A percentile compares a stretch with the other conserved stretches of the same genome.
Evolutionary conservation across 64 coral and sea anemone species (phyloP).

Genomic region (Exaiptasia diaphana): DNA sequence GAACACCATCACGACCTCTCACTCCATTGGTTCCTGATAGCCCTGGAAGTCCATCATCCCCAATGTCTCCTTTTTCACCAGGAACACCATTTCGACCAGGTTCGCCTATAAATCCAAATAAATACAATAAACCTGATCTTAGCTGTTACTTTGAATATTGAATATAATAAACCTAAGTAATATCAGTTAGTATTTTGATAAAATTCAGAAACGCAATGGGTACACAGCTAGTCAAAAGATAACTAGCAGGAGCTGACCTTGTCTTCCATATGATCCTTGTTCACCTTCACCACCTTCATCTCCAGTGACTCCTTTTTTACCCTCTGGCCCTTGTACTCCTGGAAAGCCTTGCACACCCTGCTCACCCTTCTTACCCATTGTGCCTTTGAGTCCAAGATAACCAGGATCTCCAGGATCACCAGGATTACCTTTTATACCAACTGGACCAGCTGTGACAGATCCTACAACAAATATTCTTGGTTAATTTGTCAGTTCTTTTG

Average conservation of each 20-base stretch:
- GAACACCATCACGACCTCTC: not conserved
- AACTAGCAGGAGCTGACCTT: too few species aligned
- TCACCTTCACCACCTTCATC: slow-evolving; percentile 18
- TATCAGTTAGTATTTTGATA: not conserved
- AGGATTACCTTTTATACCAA: slow-evolving; percentile 24
- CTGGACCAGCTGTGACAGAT: slow-evolving; percentile 31
- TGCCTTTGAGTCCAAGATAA: slow-evolving; percentile 37
- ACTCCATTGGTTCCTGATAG: not conserved
- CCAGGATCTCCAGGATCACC: slow-evolving; percentile 31
- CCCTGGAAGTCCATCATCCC: slow-evolving; percentile 36
- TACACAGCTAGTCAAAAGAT: not conserved
- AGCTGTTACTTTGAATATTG: not conserved
- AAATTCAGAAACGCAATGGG: slow-evolving; percentile 26
- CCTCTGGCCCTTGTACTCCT: not conserved
- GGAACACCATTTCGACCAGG: slow-evolving; percentile 52
- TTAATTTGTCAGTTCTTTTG: not conserved
- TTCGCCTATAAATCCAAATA: not conserved
- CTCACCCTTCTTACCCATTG: slow-evolving; percentile 49
- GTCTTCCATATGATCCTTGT: slow-evolving; percentile 30
- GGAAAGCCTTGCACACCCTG: slow-evolving; percentile 2
- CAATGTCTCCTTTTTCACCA: slow-evolving; percentile 7
- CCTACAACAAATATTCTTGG: slow-evolving; percentile 52
- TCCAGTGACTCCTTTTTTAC: not conserved
- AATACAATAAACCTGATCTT: not conserved
- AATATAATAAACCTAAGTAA: not conserved